Percentiles rank a stretch among this genome's conserved stretches.
phyloP scores from a whole-genome alignment of 2,797 vertebrate species.

The Apodemus agrarius region DNA sequence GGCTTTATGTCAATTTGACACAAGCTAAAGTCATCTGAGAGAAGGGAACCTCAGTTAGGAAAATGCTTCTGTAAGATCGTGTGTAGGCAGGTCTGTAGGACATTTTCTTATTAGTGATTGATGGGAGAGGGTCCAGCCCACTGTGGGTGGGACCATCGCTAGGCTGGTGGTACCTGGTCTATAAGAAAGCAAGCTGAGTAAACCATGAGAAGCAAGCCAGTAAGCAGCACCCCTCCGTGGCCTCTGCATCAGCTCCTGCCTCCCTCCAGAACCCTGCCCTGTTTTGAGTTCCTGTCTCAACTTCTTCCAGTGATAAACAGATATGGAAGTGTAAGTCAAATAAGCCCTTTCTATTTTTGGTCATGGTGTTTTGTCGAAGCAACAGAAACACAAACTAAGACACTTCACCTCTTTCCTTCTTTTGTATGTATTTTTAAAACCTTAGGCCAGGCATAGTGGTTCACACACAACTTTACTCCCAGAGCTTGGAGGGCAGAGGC shows the following conservation, averaged over 20 bases:
- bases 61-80: neutral
- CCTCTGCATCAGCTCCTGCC: neutral
- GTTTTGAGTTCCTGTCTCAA: neutral
- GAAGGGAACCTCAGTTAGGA: neutral
- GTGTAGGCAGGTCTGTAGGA: neutral
- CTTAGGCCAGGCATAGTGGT: neutral
- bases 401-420: neutral
- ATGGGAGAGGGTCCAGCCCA: neutral
- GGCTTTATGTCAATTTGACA: neutral
- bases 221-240: neutral
- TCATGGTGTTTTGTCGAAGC: neutral
- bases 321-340: neutral
- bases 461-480: neutral
- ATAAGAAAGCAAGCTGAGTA: neutral
- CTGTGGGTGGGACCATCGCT: neutral
- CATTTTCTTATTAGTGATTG: neutral
- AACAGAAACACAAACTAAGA: neutral
- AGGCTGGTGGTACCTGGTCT: neutral
- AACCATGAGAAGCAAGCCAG: neutral
- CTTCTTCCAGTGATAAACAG: neutral
- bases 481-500: no score
- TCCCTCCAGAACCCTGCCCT: neutral
- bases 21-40: neutral
- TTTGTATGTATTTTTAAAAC: slow-evolving; percentile 14
- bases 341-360: neutral